These are phyloP conservation scores for Drosophila nebulosa DNA, from an alignment of 1,140 invertebrate genomes.

Conservation along the genomic window DNA sequence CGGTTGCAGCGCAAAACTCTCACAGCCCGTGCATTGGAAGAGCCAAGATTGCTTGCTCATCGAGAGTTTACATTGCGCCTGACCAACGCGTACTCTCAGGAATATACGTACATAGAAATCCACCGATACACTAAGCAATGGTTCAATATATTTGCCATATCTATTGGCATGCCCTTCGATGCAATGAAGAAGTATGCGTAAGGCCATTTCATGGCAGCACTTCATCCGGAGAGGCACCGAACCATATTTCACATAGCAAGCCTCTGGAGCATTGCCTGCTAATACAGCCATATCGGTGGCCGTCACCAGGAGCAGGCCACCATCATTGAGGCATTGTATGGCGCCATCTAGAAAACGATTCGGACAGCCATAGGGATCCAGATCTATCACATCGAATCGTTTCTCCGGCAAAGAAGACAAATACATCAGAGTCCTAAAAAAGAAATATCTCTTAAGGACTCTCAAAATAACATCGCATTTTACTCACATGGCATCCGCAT, in stretches of 20 bases:
- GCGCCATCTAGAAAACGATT: conserved; percentile 96
- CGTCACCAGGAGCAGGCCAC: conserved; percentile 94
- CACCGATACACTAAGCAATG: conserved; percentile 94
- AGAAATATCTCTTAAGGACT: background rate
- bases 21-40: conserved; percentile 94
- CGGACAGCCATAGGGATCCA: conserved; percentile 99
- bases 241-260: conserved; percentile 96
- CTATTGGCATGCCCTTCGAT: conserved; percentile 95
- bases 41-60: conserved; percentile 92
- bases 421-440: conserved; percentile 90
- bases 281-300: conserved; percentile 99
- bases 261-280: conserved; percentile 96
- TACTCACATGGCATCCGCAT: conserved; percentile 91
- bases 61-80: conserved; percentile 91
- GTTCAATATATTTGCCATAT: conserved; percentile 96
- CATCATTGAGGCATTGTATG: conserved; percentile 90
- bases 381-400: conserved; percentile 94
- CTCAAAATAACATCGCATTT: background rate
- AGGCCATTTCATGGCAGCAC: conserved; percentile 97
- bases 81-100: conserved; percentile 91
- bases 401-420: conserved; percentile 85
- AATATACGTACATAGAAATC: conserved; percentile 99
- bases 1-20: conserved; percentile 88
- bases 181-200: conserved; percentile 94
- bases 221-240: conserved; percentile 92